A percentile compares a stretch with the other conserved stretches of the same genome.
These are phyloP conservation scores for Cryptotis parvus DNA, from an alignment of 2,113 vertebrate genomes.

Conservation along the genomic window DNA sequence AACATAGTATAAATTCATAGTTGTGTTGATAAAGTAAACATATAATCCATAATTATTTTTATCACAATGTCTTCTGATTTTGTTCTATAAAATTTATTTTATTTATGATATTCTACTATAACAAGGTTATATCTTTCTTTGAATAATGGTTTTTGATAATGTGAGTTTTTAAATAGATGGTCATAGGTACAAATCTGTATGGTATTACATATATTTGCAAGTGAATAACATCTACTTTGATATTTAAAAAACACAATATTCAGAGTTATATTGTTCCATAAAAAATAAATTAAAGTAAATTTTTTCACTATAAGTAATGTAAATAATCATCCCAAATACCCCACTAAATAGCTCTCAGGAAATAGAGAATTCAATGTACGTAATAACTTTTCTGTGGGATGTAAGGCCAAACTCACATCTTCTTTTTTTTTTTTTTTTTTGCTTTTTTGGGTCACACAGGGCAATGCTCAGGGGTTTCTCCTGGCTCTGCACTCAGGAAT, in stretches of 20 bases:
- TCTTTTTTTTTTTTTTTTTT: too few species aligned
- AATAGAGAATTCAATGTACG: background rate
- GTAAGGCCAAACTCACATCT: background rate
- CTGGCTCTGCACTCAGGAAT: too few species aligned
- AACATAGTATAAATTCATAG: constrained; percentile 47
- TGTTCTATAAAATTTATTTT: constrained; percentile 71
- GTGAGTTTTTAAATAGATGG: background rate
- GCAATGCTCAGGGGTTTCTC: too few species aligned
- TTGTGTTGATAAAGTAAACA: constrained; percentile 68
- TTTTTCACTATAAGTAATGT: background rate
- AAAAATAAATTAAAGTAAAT: background rate
- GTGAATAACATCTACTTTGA: background rate
- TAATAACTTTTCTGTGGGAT: background rate
- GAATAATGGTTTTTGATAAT: background rate
- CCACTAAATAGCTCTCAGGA: background rate
- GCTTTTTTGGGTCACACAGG: too few species aligned
- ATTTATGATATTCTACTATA: constrained; percentile 68
- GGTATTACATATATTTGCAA: background rate
- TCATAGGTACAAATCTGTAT: background rate
- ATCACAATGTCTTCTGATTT: constrained; percentile 69
- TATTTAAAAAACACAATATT: background rate
- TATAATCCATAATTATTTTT: constrained; percentile 60
- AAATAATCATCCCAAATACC: background rate
- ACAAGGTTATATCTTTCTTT: constrained; percentile 11
- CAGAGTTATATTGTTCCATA: background rate